Evolutionary conservation across 2,797 vertebrate genomes (phyloP).

Genomic region (Clarias platycephalus): DNA sequence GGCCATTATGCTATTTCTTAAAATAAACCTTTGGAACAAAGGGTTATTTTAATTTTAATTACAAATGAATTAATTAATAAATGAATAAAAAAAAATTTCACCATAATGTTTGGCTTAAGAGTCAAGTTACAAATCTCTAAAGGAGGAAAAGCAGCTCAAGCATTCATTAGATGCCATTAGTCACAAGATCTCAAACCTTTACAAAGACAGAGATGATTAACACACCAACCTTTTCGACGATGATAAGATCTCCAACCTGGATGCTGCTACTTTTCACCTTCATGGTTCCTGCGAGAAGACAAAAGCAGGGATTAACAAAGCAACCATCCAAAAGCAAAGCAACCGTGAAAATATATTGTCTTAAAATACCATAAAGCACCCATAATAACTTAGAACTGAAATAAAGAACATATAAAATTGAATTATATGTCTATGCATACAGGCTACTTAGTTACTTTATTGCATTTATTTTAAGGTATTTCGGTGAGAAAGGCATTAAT

Average conservation of each 20-base stretch:
- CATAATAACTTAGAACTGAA: not conserved
- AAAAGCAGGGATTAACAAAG: not conserved
- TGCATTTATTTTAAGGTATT: not conserved
- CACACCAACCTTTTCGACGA: slow-evolving; percentile 94
- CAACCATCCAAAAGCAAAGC: too few relatives aligned
- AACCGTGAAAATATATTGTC: not conserved
- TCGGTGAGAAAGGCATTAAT: slow-evolving; percentile 10
- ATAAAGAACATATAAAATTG: not conserved
- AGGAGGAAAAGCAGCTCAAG: slow-evolving; percentile 46
- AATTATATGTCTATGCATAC: not conserved
- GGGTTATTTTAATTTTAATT: too few relatives aligned
- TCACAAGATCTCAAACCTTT: slow-evolving; percentile 74
- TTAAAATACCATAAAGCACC: not conserved
- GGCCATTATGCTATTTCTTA: not conserved
- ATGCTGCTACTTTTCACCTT: slow-evolving; percentile 98
- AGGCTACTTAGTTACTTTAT: not conserved
- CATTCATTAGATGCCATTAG: slow-evolving; percentile 63
- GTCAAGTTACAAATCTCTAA: slow-evolving; percentile 46
- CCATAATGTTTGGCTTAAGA: slow-evolving; percentile 17
- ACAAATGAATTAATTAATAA: too few relatives aligned
- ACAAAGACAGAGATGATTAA: slow-evolving; percentile 66
- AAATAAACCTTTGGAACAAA: not conserved
- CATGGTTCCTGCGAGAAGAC: slow-evolving; percentile 82
- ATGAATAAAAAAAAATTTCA: not conserved
- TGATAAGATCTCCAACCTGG: slow-evolving; percentile 97